These are phyloP conservation scores for Tinamus guttatus DNA, from an alignment of 2,113 vertebrate genomes.

Conservation along the genomic window DNA sequence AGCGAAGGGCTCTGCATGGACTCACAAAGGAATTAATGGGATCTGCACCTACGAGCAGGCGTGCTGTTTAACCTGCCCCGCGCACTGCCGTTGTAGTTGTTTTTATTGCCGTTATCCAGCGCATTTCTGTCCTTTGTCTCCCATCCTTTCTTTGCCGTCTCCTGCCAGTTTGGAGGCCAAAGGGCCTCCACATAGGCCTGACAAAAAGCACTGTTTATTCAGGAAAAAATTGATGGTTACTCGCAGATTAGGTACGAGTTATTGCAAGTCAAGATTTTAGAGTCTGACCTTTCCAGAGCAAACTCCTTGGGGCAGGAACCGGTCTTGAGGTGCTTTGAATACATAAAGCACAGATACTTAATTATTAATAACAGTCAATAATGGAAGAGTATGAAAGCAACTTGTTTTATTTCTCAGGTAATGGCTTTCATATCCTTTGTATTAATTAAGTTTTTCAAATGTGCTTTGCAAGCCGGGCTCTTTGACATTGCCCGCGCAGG, in stretches of 20 bases:
- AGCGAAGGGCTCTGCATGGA: neutral
- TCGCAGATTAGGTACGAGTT: slow-evolving; percentile 17
- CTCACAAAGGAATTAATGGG: slow-evolving; percentile 21
- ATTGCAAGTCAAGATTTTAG: slow-evolving; percentile 11
- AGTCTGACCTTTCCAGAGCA: slow-evolving; percentile 19
- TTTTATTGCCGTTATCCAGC: slow-evolving; percentile 30
- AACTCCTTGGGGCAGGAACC: slow-evolving; percentile 11
- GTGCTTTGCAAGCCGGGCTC: neutral
- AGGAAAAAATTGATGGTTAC: neutral
- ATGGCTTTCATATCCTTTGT: slow-evolving; percentile 8
- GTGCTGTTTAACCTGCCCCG: slow-evolving; percentile 34
- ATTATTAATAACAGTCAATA: slow-evolving; percentile 55
- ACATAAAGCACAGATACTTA: slow-evolving; percentile 10
- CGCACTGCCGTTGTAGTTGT: slow-evolving; percentile 6
- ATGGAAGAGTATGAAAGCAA: slow-evolving; percentile 30
- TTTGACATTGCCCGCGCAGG: neutral
- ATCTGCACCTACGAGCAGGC: neutral
- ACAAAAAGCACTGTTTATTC: neutral
- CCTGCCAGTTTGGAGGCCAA: slow-evolving; percentile 17
- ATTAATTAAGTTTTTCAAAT: slow-evolving; percentile 31
- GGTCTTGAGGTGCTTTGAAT: neutral
- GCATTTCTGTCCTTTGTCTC: slow-evolving; percentile 33
- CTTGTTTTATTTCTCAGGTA: neutral
- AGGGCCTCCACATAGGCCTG: neutral
- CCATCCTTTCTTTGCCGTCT: slow-evolving; percentile 22